Evolutionary conservation across 2,888 invertebrate species (phyloP), one percentile per base, ranked within the genome.

Genomic region (Leptopilina syphax): DNA sequence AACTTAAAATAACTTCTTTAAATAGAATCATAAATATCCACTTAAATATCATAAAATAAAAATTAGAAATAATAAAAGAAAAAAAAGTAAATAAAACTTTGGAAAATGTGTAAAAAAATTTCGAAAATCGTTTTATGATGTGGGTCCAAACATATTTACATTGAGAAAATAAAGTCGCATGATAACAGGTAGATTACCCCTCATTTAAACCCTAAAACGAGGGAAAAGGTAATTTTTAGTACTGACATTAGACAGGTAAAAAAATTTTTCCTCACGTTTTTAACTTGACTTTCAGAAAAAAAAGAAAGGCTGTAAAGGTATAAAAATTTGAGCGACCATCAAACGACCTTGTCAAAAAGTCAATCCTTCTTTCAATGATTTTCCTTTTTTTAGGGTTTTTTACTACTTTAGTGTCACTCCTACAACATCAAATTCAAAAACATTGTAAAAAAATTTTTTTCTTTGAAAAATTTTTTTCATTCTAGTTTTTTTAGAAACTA

Each of bases 291-390:
- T n/a, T 13, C 24, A 0, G 44, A 34, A 13, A 57, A n/a, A 50
- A 73, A n/a, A 34, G 34, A 34, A 34, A 34, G 34, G 57, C n/a
- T 73, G 57, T 73, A 60, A 73, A 73, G 57, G 10, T 73, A 34
- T 73, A 73, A 73, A 73, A 73, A 34, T 13, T 34, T 18, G 57
- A 73, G 54, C 18, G 41, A 9, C 70, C 13, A 79, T 81, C 77
- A 78, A 76, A 80, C 73, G 78, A 67, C 83, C 83, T 81, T 83
- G 81, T 83, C 34, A 79, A 81, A 80, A 79, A 83, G 80, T 83
- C 80, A 83, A 81, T 83, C 78, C 81, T 81, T 79, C 73, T 57
- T 57, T 73, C 27, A 54, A 34, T 54, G 68, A 41, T 47, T 7
- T 54, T 13, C 13, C 54, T 54, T 13, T 8, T 50, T 34, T 34